These are phyloP conservation scores for Hybos culiciformis DNA, from an alignment of 2,888 invertebrate genomes.

Conservation along the genomic window DNA sequence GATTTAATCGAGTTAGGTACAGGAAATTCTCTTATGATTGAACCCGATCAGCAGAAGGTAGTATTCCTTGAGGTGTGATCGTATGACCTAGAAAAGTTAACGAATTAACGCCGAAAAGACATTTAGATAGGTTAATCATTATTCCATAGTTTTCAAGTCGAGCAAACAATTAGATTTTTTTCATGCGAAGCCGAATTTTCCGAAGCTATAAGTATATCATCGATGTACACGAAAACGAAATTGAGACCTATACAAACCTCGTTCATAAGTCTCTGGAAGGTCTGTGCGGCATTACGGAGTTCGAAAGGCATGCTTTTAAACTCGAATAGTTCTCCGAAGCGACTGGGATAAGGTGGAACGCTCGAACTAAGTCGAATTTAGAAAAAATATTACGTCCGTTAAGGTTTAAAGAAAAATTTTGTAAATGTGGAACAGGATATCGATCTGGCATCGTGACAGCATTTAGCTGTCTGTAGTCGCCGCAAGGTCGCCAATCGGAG, in stretches of 20 bases:
- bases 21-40: too few species aligned
- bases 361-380: not conserved
- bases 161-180: not conserved
- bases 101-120: not conserved
- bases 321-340: not conserved
- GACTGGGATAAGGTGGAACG: not conserved
- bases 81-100: not conserved
- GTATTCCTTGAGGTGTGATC: not conserved
- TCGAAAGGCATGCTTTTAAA: not conserved
- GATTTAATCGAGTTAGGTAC: too few species aligned
- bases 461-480: not conserved
- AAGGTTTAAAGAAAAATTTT: not conserved
- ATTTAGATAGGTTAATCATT: not conserved
- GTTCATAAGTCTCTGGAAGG: slow-evolving; percentile 2
- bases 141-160: not conserved
- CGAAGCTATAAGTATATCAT: not conserved
- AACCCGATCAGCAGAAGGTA: not conserved
- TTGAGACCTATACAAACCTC: not conserved
- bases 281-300: not conserved
- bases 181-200: not conserved
- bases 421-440: not conserved
- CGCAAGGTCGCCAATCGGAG: not conserved
- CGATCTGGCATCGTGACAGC: not conserved
- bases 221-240: not conserved
- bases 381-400: not conserved